Percentiles rank a stretch among this genome's conserved stretches.
These are phyloP conservation scores for Athrips mouffetella DNA, from an alignment of 2,888 invertebrate species.

Conservation along the genomic window DNA sequence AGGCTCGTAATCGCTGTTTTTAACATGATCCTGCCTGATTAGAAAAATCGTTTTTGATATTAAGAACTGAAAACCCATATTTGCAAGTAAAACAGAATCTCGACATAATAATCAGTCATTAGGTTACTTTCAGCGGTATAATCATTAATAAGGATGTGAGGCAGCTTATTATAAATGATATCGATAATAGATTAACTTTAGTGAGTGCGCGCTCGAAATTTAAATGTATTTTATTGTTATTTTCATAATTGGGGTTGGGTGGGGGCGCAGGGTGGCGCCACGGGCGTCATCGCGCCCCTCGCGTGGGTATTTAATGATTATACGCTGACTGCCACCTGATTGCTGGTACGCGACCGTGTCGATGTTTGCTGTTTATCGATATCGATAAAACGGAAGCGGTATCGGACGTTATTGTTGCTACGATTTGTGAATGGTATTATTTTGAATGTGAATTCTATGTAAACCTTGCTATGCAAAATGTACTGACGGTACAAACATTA, in stretches of 20 bases:
- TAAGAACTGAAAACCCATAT: too few species aligned
- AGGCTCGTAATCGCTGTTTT: too few species aligned
- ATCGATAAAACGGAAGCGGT: too few species aligned
- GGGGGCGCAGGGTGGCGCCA: conserved; percentile 54
- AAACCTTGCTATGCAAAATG: too few species aligned
- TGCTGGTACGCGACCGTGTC: conserved; percentile 55
- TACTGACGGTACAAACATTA: too few species aligned
- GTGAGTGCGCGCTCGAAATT: conserved; percentile 29
- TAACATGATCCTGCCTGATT: too few species aligned
- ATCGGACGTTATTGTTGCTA: too few species aligned
- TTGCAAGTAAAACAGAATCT: too few species aligned
- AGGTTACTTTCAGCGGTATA: background rate
- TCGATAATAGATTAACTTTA: conserved; percentile 40
- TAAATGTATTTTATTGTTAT: conserved; percentile 76
- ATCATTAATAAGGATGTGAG: conserved; percentile 47
- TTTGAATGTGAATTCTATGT: too few species aligned
- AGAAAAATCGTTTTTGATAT: too few species aligned
- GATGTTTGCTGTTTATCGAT: conserved; percentile 60
- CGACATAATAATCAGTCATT: background rate
- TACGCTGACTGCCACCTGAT: conserved; percentile 78
- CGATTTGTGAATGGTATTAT: too few species aligned
- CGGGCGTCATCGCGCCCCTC: conserved; percentile 70
- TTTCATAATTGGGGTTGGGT: conserved; percentile 75
- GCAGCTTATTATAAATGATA: conserved; percentile 32
- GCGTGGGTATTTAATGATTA: conserved; percentile 78